Evolutionary conservation across 2,113 vertebrate species (phyloP).

Genomic region (Bolborhynchus lineola): DNA sequence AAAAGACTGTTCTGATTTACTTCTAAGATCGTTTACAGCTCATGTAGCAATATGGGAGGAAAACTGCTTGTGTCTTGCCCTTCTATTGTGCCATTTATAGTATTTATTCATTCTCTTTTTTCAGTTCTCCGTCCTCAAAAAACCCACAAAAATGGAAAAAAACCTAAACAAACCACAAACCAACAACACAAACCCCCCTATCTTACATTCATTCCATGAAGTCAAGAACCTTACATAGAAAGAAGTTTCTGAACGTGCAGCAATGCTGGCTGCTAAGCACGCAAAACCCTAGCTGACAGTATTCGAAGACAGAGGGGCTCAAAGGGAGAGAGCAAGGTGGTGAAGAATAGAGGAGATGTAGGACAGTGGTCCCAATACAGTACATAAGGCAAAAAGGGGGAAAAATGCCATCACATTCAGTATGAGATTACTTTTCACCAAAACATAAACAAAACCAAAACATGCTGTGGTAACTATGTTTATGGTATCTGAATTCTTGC

Average conservation of each 20-base stretch:
- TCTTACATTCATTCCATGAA: not conserved
- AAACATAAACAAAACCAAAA: not conserved
- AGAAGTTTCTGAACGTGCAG: not conserved
- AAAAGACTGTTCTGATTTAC: not conserved
- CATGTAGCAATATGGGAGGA: not conserved
- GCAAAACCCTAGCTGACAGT: fast-evolving
- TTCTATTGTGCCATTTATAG: not conserved
- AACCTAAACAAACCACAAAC: too few relatives aligned
- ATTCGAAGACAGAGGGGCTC: not conserved
- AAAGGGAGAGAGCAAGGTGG: not conserved
- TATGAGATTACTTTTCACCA: not conserved
- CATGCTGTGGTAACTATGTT: not conserved
- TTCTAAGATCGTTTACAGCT: not conserved
- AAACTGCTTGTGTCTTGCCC: not conserved
- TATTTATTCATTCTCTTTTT: not conserved
- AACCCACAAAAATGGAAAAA: not conserved
- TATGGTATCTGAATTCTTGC: not conserved
- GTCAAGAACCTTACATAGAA: not conserved
- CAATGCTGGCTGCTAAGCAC: not conserved
- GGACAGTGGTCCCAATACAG: not conserved
- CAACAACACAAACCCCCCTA: not conserved
- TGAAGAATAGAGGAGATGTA: not conserved
- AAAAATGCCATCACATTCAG: not conserved
- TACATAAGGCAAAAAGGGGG: not conserved
- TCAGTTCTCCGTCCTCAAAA: not conserved